Percentiles rank a stretch among this genome's conserved stretches.
phyloP scores from a whole-genome alignment of 2,888 invertebrate species.

The Drosophila meridionalis region DNA sequence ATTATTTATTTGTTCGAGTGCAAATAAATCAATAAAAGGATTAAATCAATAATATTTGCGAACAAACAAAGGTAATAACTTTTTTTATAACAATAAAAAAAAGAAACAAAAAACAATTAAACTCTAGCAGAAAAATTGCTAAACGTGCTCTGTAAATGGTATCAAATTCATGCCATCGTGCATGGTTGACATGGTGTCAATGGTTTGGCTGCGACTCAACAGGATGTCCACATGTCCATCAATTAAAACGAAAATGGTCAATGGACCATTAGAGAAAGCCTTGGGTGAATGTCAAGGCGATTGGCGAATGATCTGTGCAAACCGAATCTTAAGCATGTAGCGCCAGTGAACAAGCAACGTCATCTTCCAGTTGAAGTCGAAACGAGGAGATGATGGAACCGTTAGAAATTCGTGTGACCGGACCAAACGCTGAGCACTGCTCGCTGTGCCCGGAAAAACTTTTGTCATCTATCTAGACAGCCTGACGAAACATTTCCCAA shows the following conservation, averaged over 20 bases:
- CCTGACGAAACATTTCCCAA: constrained; percentile 60
- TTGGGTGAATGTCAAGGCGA: constrained; percentile 70
- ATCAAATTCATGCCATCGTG: constrained; percentile 48
- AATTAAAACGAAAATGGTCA: constrained; percentile 80
- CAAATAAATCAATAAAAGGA: constrained; percentile 43
- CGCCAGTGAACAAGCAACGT: constrained; percentile 42
- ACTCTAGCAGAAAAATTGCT: constrained; percentile 1
- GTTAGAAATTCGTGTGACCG: constrained; percentile 62
- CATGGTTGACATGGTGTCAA: constrained; percentile 71
- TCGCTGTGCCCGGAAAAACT: constrained; percentile 47
- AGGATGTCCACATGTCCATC: constrained; percentile 74
- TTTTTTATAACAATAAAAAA: constrained; percentile 9
- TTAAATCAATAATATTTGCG: constrained; percentile 13
- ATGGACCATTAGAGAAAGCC: constrained; percentile 75
- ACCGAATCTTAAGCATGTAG: constrained; percentile 28
- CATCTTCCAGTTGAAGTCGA: constrained; percentile 49
- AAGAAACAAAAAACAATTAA: background rate
- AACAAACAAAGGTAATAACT: constrained; percentile 41
- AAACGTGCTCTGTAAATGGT: constrained; percentile 37
- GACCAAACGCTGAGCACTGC: constrained; percentile 19
- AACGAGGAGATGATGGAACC: constrained; percentile 41
- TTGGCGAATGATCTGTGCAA: constrained; percentile 38
- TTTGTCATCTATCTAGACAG: constrained; percentile 54
- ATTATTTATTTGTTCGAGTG: constrained; percentile 25
- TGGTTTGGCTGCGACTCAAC: constrained; percentile 51